Evolutionary conservation across 2,888 invertebrate species (phyloP), one percentile per base, ranked within the genome.

Genomic region (Stictocephala bisonia): DNA sequence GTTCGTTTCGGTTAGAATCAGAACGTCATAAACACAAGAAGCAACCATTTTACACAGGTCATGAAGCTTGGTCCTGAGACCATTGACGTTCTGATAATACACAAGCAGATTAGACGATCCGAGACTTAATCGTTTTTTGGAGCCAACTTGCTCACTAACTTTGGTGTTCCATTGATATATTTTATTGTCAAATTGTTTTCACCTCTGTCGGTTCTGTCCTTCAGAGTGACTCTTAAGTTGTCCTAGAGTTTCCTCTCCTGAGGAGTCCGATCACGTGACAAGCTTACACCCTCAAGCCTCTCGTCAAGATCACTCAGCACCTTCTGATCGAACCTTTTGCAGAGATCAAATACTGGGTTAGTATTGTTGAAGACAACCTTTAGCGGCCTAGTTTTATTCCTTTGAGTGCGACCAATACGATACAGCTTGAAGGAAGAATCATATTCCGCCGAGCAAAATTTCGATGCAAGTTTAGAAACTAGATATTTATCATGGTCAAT

Each of bases 21-120:
- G 27, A 26, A 53, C n/a, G 26, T 53, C 53, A 53, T 26, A 53
- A 1, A 53, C 22, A 24, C 53, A 53, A 9, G 53, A 1, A 1
- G 53, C 24, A 4, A 53, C 53, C 6, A n/a, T 24, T 13, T 53
- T 53, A n/a, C 2, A 26, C 3, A 53, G 53, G 3, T 53, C 53
- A 6, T 53, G 26, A 1, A 53, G 13, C n/a, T 53, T 26, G 3
- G 53, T 53, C 26, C 53, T 3, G 26, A 53, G 53, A n/a, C 53
- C 53, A n/a, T 53, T 53, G 53, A 53, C 53, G 26, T 53, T 53
- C 26, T 53, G 53, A 26, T 53, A 53, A n/a, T 53, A 53, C 4
- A 53, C 53, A 2, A 26, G 53, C 3, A 53, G 53, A 26, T 53
- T 53, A 13, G 26, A 3, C n/a, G 26, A 53, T 26, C 26, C 53